Percentiles rank a stretch among this genome's conserved stretches.
phyloP scores from a whole-genome alignment of 2,888 invertebrate species.

The Trichopria drosophilae region DNA sequence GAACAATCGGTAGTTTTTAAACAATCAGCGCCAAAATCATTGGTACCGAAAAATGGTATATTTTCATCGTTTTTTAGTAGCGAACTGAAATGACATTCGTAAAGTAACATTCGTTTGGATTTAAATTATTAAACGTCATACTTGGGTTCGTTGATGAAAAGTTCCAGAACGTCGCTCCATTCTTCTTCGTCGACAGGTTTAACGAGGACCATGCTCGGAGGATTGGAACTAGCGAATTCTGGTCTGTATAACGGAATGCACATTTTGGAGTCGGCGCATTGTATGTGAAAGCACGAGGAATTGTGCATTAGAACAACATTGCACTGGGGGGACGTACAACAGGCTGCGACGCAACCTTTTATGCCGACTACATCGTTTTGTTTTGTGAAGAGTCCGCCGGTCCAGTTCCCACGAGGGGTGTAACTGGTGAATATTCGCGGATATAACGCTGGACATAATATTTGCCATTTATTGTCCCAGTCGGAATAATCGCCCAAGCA shows the following conservation, averaged over 20 bases:
- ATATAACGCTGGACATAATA: constrained; percentile 63
- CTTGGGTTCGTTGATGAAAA: constrained; percentile 42
- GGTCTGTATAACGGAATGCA: constrained; percentile 70
- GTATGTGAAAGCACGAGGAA: constrained; percentile 75
- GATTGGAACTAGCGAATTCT: constrained; percentile 63
- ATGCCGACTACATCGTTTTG: constrained; percentile 62
- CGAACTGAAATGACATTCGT: too few relatives aligned
- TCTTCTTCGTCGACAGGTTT: constrained; percentile 68
- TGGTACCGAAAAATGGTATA: too few relatives aligned
- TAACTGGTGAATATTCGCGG: constrained; percentile 64
- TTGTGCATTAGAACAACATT: constrained; percentile 80
- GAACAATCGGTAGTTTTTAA: constrained; percentile 66
- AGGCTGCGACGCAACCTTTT: constrained; percentile 69
- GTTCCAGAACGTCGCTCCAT: constrained; percentile 59
- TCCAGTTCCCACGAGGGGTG: constrained; percentile 62
- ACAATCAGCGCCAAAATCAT: too few relatives aligned
- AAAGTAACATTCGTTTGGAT: too few relatives aligned
- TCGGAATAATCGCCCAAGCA: constrained; percentile 43
- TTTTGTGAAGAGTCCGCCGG: constrained; percentile 65
- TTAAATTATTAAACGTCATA: too few relatives aligned
- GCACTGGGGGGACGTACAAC: constrained; percentile 70
- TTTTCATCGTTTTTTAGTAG: too few relatives aligned
- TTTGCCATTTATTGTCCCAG: constrained; percentile 51
- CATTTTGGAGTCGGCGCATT: constrained; percentile 71
- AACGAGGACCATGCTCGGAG: constrained; percentile 77